Percentiles rank a stretch among this genome's conserved stretches.
These are phyloP conservation scores for Stenodema calcarata DNA, from an alignment of 2,888 invertebrate genomes.

Conservation along the genomic window DNA sequence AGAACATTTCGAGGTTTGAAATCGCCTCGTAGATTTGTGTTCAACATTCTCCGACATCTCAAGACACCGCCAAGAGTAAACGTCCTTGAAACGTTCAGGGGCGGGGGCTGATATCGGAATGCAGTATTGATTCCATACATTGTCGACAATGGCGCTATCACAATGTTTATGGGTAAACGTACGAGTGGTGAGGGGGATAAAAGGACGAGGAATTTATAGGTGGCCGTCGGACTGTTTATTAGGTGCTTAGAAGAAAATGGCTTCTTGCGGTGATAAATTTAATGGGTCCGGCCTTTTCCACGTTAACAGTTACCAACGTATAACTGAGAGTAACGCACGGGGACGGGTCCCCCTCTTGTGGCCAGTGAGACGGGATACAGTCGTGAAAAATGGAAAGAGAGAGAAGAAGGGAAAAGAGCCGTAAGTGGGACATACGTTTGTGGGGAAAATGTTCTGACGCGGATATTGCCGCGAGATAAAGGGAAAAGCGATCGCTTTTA, in stretches of 20 bases:
- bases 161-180: conserved; percentile 8
- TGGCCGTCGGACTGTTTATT: conserved; percentile 34
- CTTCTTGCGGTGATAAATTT: conserved; percentile 42
- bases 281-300: conserved; percentile 12
- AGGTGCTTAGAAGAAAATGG: conserved; percentile 46
- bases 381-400: conserved; percentile 1
- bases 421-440: neutral
- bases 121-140: conserved; percentile 24
- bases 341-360: neutral
- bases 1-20: no score
- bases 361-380: conserved; percentile 6
- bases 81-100: neutral
- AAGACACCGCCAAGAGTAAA: neutral
- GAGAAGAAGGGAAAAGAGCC: neutral
- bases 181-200: neutral
- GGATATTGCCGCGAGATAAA: neutral
- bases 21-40: no score
- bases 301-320: conserved; percentile 34
- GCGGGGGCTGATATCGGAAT: conserved; percentile 17
- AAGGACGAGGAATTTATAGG: conserved; percentile 23
- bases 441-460: neutral
- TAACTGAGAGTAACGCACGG: conserved; percentile 33
- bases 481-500: neutral
- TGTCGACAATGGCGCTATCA: conserved; percentile 12
- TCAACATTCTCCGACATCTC: no score